Conservation (phyloP, 2,797 vertebrate species). For the Acrossocheilus fasciatus region DNA sequence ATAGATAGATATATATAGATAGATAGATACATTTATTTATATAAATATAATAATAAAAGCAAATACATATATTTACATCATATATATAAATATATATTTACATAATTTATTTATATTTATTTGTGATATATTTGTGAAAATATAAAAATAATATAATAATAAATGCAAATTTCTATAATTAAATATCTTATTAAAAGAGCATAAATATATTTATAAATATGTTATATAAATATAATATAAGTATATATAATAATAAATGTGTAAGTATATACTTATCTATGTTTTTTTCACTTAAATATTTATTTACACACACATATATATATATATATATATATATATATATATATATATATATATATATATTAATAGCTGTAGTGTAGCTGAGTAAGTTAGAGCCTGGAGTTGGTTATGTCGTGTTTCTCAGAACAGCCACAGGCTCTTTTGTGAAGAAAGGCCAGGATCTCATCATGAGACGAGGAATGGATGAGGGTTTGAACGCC, state of each 20-base stretch:
- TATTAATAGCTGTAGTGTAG: not conserved
- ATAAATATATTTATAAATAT: too few relatives aligned
- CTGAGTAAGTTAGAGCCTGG: not conserved
- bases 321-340: too few relatives aligned
- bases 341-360: too few relatives aligned
- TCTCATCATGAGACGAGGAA: constrained; percentile 10
- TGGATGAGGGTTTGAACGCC: constrained; percentile 63
- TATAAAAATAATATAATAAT: too few relatives aligned
- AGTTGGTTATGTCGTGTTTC: not conserved
- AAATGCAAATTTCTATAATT: too few relatives aligned
- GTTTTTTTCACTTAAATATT: not conserved
- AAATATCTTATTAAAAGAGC: too few relatives aligned
- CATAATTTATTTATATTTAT: too few relatives aligned
- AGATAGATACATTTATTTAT: not conserved
- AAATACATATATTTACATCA: too few relatives aligned
- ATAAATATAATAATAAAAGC: not conserved
- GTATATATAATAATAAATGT: too few relatives aligned
- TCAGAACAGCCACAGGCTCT: not conserved
- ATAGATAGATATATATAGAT: not conserved
- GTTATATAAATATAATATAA: not conserved
- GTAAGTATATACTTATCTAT: not conserved
- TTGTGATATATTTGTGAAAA: too few relatives aligned
- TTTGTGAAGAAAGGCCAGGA: not conserved
- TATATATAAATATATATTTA: too few relatives aligned
- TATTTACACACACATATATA: not conserved